A percentile compares a stretch with the other conserved stretches of the same genome.
phyloP scores from a whole-genome alignment of 2,888 invertebrate species.

The Microplitis deprimator region DNA sequence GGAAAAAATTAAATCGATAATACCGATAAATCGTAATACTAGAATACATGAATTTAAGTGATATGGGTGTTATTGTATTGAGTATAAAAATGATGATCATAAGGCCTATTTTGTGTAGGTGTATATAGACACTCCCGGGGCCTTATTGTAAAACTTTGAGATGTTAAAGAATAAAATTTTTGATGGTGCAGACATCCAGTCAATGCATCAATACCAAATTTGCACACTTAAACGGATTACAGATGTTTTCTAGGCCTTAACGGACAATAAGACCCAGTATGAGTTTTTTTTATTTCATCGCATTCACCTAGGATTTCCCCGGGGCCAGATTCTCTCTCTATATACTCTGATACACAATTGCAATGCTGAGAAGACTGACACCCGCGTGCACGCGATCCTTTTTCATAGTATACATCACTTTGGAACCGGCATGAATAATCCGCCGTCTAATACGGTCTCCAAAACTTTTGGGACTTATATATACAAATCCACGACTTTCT shows the following conservation, averaged over 20 bases:
- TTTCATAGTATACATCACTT: conserved; percentile 42
- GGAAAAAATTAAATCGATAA: conserved; percentile 20
- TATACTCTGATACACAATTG: conserved; percentile 18
- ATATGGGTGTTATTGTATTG: conserved; percentile 16
- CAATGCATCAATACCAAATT: conserved; percentile 65
- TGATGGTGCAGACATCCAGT: conserved; percentile 48
- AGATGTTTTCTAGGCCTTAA: conserved; percentile 65
- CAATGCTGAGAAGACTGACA: conserved; percentile 30
- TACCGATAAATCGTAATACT: conserved; percentile 6
- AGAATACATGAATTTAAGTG: conserved; percentile 20
- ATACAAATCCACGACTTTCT: neutral
- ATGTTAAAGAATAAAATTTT: conserved; percentile 33
- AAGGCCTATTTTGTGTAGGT: conserved; percentile 9
- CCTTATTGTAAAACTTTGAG: conserved; percentile 30
- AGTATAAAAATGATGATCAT: conserved; percentile 1
- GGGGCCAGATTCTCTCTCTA: conserved; percentile 3
- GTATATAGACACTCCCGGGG: conserved; percentile 15
- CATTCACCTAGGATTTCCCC: conserved; percentile 38
- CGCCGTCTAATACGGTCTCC: conserved; percentile 53
- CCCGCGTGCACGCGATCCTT: conserved; percentile 12
- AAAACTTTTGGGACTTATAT: conserved; percentile 22
- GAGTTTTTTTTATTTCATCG: conserved; percentile 11
- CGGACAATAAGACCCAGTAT: conserved; percentile 36
- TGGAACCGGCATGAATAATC: conserved; percentile 57
- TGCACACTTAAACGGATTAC: conserved; percentile 72